Base-by-base conservation (phyloP, 2,888 invertebrate species). In the Siphlonurus alternatus region DNA sequence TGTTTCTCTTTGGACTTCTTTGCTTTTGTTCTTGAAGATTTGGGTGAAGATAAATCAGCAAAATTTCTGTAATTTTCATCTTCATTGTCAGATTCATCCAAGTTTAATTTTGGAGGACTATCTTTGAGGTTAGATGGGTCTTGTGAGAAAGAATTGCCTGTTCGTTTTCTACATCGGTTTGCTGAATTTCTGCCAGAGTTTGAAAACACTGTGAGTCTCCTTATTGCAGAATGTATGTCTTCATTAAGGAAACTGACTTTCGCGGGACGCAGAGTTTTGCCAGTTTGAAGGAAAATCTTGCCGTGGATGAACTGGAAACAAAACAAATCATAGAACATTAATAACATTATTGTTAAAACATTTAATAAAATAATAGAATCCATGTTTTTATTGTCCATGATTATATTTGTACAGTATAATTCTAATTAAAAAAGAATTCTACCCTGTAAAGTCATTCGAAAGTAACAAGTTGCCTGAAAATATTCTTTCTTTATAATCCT, bases 281-380 rank as follows among this genome's bases (percentile, higher is more conserved):
- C 22, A n/a, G 5, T 20, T 5, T 20, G 19, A 5, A 56, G 7
- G 56, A 20, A 56, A 3, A 56, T n/a, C 22, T 56, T 56, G 19
- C 56, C 56, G 22, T 56, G n/a, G n/a, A 56, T 56, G 20, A 56
- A 56, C 56, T 56, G 56, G n/a, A 56, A 56, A 51, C 10, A 51
- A 51, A n/a, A n/a, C n/a, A n/a, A n/a, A n/a, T n/a, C n/a, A n/a
- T n/a, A n/a, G n/a, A n/a, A n/a, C n/a, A n/a, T n/a, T n/a, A n/a
- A n/a, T n/a, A n/a, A n/a, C n/a, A n/a, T n/a, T n/a, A n/a, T n/a
- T n/a, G n/a, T n/a, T n/a, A n/a, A n/a, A n/a, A n/a, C n/a, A n/a
- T n/a, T n/a, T n/a, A n/a, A n/a, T n/a, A n/a, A n/a, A n/a, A n/a
- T n/a, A n/a, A n/a, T n/a, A n/a, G n/a, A n/a, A n/a, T n/a, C n/a